Evolutionary conservation across 2,113 vertebrate genomes (phyloP).

Genomic region (Diadophis punctatus): DNA sequence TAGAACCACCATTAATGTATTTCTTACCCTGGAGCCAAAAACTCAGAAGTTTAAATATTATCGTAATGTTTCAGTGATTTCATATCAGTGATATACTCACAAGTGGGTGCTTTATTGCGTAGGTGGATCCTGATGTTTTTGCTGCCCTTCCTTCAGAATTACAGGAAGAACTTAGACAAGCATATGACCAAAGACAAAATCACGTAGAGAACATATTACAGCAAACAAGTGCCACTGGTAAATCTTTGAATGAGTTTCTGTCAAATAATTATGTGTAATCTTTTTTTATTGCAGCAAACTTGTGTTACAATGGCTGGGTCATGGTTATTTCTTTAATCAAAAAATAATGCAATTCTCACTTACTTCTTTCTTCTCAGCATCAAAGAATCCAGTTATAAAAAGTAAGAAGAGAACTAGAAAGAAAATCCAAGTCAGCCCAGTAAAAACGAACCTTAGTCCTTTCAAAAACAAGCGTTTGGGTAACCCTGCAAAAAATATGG

Average conservation of each 20-base stretch:
- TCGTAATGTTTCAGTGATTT: not conserved
- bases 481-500: conserved; percentile 75
- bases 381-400: conserved; percentile 78
- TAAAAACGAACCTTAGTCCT: conserved; percentile 81
- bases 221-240: conserved; percentile 60
- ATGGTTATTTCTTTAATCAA: not conserved
- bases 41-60: conserved; percentile 4
- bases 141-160: conserved; percentile 90
- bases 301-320: not conserved
- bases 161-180: conserved; percentile 89
- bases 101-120: conserved; percentile 26
- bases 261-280: not conserved
- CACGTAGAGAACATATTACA: conserved; percentile 64
- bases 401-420: conserved; percentile 83
- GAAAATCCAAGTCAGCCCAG: conserved; percentile 76
- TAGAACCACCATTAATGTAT: not conserved
- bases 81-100: conserved; percentile 15
- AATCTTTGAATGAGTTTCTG: conserved; percentile 27
- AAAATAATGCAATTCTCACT: not conserved
- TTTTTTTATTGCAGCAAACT: not conserved
- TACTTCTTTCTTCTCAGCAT: conserved; percentile 61
- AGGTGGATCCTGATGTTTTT: conserved; percentile 98
- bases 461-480: conserved; percentile 73
- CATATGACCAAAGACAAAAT: conserved; percentile 78
- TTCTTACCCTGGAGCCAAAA: not conserved